Conservation (phyloP, 2,797 vertebrate genomes). For the Lithobates sylvaticus region DNA sequence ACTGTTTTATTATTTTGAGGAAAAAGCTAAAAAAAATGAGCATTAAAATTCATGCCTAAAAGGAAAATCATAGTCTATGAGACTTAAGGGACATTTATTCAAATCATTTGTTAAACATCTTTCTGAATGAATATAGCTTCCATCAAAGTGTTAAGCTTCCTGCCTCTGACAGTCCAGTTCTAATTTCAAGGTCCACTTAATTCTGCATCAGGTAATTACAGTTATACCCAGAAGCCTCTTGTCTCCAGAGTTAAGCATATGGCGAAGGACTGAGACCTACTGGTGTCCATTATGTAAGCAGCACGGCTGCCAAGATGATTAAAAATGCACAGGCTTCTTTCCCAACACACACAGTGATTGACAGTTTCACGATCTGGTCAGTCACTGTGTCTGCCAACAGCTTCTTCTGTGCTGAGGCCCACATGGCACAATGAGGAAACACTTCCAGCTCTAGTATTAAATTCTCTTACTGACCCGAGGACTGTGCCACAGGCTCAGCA, state of each 20-base stretch:
- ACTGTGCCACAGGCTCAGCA: slow-evolving; percentile 86
- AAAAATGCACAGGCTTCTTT: slow-evolving; percentile 75
- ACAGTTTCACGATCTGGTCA: slow-evolving; percentile 81
- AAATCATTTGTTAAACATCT: slow-evolving; percentile 12
- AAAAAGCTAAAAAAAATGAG: background rate
- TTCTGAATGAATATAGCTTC: slow-evolving; percentile 66
- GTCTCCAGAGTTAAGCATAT: slow-evolving; percentile 92
- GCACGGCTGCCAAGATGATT: slow-evolving; percentile 80
- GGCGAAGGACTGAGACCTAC: slow-evolving; percentile 87
- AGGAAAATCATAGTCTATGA: background rate
- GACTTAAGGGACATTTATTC: slow-evolving; percentile 8
- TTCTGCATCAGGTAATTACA: slow-evolving; percentile 96
- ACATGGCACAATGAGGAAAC: slow-evolving; percentile 80
- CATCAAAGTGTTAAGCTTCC: slow-evolving; percentile 75
- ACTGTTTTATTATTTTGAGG: background rate
- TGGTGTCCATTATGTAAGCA: slow-evolving; percentile 89
- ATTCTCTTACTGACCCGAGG: slow-evolving; percentile 82
- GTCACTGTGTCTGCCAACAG: slow-evolving; percentile 74
- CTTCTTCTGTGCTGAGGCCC: slow-evolving; percentile 78
- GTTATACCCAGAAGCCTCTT: slow-evolving; percentile 90
- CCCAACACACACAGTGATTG: slow-evolving; percentile 78
- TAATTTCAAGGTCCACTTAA: slow-evolving; percentile 99
- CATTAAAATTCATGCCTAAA: background rate
- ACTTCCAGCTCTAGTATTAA: slow-evolving; percentile 77
- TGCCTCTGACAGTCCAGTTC: slow-evolving; percentile 84